A percentile compares a stretch with the other conserved stretches of the same genome.
Conservation (phyloP, 2,113 vertebrate genomes). For the Daboia siamensis region DNA sequence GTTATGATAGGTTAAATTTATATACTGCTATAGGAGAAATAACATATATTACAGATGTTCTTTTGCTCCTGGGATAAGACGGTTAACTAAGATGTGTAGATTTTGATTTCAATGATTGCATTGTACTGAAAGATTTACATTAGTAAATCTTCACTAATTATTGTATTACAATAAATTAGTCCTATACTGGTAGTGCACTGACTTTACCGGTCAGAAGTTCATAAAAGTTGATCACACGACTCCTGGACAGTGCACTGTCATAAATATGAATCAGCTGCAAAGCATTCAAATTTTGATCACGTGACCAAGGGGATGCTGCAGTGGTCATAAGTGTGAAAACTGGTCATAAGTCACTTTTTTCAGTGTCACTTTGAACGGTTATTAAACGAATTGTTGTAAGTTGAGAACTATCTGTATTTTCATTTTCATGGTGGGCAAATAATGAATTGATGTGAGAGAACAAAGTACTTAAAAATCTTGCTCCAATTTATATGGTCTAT, state of each 20-base stretch:
- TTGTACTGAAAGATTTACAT: background rate
- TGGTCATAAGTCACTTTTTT: no score
- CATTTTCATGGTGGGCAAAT: background rate
- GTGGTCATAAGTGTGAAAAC: no score
- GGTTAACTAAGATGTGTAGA: conserved; percentile 3
- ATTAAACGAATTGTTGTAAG: no score
- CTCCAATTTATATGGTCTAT: background rate
- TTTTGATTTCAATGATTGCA: fast-evolving
- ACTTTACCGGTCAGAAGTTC: no score
- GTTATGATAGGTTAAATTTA: conserved; percentile 42
- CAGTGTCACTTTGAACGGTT: no score
- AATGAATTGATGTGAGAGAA: background rate
- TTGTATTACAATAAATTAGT: background rate
- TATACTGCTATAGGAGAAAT: conserved; percentile 35
- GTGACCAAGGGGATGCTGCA: no score
- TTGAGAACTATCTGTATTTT: background rate
- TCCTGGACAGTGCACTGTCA: no score
- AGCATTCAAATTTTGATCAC: no score
- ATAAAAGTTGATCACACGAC: no score
- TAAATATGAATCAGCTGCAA: no score
- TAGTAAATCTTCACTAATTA: background rate
- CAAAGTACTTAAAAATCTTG: background rate
- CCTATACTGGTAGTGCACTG: no score
- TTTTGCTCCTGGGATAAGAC: conserved; percentile 42
- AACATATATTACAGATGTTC: conserved; percentile 22